These are phyloP conservation scores for Dione vanillae DNA, from an alignment of 2,888 invertebrate species.

Conservation along the genomic window DNA sequence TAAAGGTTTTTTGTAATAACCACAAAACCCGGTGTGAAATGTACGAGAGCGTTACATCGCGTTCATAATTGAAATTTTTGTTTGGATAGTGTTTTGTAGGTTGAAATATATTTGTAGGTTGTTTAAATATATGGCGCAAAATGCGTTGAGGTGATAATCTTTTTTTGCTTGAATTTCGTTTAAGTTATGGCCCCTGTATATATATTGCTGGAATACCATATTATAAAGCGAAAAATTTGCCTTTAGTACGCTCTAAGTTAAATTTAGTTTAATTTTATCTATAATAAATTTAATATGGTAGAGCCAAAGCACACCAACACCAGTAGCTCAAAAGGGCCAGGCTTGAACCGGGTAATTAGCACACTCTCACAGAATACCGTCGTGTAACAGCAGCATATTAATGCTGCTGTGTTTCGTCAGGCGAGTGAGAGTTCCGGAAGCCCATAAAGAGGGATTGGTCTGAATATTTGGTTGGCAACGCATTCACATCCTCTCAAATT, in stretches of 20 bases:
- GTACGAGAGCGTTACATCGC: conserved; percentile 36
- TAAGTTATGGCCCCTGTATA: not conserved
- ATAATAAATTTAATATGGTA: too few species aligned
- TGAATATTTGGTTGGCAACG: too few species aligned
- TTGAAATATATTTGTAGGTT: not conserved
- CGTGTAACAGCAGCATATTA: too few species aligned
- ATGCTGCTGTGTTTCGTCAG: too few species aligned
- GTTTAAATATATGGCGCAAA: not conserved
- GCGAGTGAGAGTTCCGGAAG: too few species aligned
- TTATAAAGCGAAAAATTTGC: not conserved
- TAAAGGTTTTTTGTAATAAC: conserved; percentile 41
- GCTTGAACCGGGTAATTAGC: too few species aligned
- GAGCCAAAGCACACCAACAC: too few species aligned
- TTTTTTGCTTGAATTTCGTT: not conserved
- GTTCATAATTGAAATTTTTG: conserved; percentile 41
- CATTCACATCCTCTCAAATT: too few species aligned
- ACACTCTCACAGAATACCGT: too few species aligned
- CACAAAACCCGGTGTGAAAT: conserved; percentile 35
- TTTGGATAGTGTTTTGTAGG: conserved; percentile 5
- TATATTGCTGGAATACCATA: not conserved
- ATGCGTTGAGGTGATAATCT: not conserved
- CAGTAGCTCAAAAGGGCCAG: too few species aligned
- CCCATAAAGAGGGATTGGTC: too few species aligned
- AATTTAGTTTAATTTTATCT: too few species aligned
- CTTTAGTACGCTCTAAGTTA: not conserved